Conservation (phyloP, 1,140 invertebrate species). For the Lasaia peninsularis region DNA sequence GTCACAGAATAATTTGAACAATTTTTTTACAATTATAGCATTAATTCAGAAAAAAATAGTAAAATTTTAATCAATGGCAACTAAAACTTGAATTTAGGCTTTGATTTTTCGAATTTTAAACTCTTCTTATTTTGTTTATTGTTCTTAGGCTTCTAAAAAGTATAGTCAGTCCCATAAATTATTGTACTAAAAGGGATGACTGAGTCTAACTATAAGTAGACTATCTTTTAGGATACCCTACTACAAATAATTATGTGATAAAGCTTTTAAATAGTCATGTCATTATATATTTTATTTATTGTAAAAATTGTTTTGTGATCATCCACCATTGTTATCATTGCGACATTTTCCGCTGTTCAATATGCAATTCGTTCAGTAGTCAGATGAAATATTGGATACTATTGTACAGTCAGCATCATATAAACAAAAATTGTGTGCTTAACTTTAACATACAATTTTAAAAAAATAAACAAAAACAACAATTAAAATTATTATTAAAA, state of each 20-base stretch:
- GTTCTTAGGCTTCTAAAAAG: not conserved
- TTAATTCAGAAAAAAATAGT: too few species aligned
- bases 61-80: too few species aligned
- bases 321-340: not conserved
- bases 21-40: too few species aligned
- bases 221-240: not conserved
- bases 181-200: not conserved
- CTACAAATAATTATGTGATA: constrained; percentile 4
- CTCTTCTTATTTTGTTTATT: not conserved
- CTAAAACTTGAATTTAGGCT: not conserved
- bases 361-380: not conserved
- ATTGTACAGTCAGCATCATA: too few species aligned
- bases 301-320: not conserved
- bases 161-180: not conserved
- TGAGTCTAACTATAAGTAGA: not conserved
- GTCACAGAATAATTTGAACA: too few species aligned
- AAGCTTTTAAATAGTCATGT: constrained; percentile 1
- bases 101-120: not conserved
- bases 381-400: not conserved
- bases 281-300: constrained; percentile 1
- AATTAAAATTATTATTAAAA: too few species aligned
- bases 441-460: too few species aligned
- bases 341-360: not conserved
- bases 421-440: too few species aligned
- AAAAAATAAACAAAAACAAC: too few species aligned